Percentiles rank a stretch among this genome's conserved stretches.
phyloP scores from a whole-genome alignment of 1,140 invertebrate species.

The Bombyx mori region DNA sequence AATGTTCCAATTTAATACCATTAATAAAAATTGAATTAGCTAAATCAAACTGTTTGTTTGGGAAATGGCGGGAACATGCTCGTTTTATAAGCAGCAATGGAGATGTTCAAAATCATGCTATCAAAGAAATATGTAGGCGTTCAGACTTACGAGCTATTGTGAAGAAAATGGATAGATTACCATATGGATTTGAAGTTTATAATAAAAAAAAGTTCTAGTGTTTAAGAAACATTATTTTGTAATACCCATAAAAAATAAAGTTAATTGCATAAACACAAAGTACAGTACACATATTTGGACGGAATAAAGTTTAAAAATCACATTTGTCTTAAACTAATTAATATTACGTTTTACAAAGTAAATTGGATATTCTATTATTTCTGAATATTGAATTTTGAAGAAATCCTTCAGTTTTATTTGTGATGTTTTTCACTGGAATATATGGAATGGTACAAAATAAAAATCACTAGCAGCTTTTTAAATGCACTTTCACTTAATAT shows the following conservation, averaged over 20 bases:
- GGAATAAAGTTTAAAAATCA: not conserved
- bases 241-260: not conserved
- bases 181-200: conserved; percentile 48
- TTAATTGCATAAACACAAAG: not conserved
- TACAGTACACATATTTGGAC: conserved; percentile 3
- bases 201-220: conserved; percentile 18
- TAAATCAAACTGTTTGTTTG: conserved; percentile 62
- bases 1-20: conserved; percentile 48
- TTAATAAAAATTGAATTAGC: conserved; percentile 42
- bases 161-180: conserved; percentile 40
- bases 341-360: not conserved
- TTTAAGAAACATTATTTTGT: not conserved
- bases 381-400: too few species aligned
- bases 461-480: too few species aligned
- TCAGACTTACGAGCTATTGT: conserved; percentile 43
- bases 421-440: too few species aligned
- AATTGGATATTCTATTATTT: too few species aligned
- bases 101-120: conserved; percentile 19
- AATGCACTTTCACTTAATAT: too few species aligned
- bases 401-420: too few species aligned
- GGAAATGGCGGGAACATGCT: conserved; percentile 57
- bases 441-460: too few species aligned
- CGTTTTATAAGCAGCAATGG: conserved; percentile 42
- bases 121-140: conserved; percentile 49
- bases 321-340: not conserved